phyloP scores from a whole-genome alignment of 2,113 vertebrate genomes.

The Chaetura pelagica region DNA sequence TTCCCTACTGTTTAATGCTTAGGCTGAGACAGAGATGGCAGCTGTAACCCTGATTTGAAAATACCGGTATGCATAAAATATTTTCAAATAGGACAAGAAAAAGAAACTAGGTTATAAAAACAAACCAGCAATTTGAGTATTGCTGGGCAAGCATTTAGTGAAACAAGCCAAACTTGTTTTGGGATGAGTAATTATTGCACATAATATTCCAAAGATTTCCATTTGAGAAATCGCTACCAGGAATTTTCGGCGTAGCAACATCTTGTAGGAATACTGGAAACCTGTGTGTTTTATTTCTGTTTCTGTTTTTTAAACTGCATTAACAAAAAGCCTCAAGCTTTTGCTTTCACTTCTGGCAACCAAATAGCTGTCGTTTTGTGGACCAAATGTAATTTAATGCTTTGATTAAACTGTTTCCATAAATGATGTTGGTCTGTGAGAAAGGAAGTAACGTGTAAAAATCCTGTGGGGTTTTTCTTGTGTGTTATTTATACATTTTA shows the following conservation, averaged over 20 bases:
- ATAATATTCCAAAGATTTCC: constrained; percentile 60
- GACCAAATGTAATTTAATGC: not conserved
- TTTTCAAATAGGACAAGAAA: constrained; percentile 25
- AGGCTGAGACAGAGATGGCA: constrained; percentile 1
- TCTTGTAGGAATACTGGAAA: constrained; percentile 36
- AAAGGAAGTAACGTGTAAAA: not conserved
- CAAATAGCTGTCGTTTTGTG: not conserved
- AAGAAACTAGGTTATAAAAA: constrained; percentile 66
- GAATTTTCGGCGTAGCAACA: constrained; percentile 29
- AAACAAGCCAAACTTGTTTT: constrained; percentile 66
- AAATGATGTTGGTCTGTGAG: not conserved
- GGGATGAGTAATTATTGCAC: constrained; percentile 59
- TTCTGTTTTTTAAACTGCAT: not conserved
- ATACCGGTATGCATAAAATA: not conserved
- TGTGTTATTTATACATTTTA: not conserved
- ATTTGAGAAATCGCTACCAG: constrained; percentile 49
- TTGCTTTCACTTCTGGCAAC: not conserved
- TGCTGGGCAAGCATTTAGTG: constrained; percentile 64
- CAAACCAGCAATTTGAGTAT: constrained; percentile 57
- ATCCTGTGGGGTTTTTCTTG: not conserved
- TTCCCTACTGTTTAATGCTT: constrained; percentile 5
- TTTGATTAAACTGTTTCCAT: not conserved
- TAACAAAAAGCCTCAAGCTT: not conserved
- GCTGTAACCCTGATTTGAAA: not conserved
- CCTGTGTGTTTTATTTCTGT: not conserved